phyloP scores from a whole-genome alignment of 2,888 invertebrate genomes.

The Drosophila testacea region DNA sequence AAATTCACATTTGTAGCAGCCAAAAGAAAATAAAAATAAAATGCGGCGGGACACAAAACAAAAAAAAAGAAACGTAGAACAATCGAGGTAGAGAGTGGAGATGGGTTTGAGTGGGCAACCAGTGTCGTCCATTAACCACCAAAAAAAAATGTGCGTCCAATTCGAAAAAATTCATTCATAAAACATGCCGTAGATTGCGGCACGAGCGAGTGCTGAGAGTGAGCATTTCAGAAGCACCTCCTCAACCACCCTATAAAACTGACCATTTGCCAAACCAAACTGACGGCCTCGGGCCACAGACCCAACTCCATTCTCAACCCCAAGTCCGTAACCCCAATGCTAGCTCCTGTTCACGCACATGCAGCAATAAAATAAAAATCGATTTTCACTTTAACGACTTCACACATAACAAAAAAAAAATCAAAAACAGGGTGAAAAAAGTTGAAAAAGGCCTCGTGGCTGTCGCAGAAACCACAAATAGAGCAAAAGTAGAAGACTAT shows the following conservation, averaged over 20 bases:
- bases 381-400: constrained; percentile 82
- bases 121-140: constrained; percentile 67
- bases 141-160: constrained; percentile 71
- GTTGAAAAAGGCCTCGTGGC: constrained; percentile 54
- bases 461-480: constrained; percentile 64
- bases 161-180: constrained; percentile 79
- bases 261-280: constrained; percentile 36
- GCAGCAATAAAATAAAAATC: constrained; percentile 77
- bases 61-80: constrained; percentile 15
- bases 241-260: neutral
- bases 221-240: constrained; percentile 38
- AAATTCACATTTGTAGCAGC: constrained; percentile 43
- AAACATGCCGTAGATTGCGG: constrained; percentile 76
- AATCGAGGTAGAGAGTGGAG: constrained; percentile 27
- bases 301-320: neutral
- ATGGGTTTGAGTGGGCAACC: constrained; percentile 30
- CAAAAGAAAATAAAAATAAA: constrained; percentile 21
- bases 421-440: constrained; percentile 31
- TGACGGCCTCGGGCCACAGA: constrained; percentile 30
- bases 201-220: constrained; percentile 51
- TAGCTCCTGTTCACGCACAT: constrained; percentile 54
- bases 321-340: constrained; percentile 7
- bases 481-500: constrained; percentile 49
- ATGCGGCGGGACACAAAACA: constrained; percentile 10
- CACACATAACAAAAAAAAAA: constrained; percentile 59